A percentile compares a stretch with the other conserved stretches of the same genome.
Evolutionary conservation across 2,113 vertebrate species (phyloP).

Genomic region (Manacus vitellinus): DNA sequence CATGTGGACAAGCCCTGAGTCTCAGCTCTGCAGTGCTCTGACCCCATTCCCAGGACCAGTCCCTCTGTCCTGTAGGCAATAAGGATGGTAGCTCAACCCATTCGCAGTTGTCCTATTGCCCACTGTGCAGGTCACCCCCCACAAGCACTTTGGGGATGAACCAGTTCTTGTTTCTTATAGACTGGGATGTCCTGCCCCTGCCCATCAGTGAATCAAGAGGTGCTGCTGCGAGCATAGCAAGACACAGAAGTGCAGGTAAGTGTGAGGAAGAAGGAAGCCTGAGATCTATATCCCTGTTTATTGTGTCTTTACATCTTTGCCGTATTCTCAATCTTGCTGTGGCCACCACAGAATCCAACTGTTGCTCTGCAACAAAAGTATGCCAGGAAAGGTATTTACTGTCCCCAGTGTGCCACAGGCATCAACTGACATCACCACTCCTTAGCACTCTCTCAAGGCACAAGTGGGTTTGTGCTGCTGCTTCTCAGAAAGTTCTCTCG

Average conservation of each 20-base stretch:
- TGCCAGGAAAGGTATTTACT: background rate
- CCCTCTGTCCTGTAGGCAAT: background rate
- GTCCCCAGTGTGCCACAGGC: background rate
- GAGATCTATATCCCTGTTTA: background rate
- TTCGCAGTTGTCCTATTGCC: background rate
- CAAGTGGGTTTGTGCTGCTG: background rate
- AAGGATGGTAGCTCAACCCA: background rate
- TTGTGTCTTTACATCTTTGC: background rate
- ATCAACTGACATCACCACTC: background rate
- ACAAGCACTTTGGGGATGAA: background rate
- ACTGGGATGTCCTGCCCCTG: background rate
- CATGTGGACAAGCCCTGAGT: background rate
- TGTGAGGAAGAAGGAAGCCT: background rate
- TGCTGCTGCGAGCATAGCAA: background rate
- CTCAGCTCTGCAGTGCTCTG: background rate
- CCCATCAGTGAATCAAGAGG: background rate
- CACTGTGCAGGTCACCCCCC: rapidly evolving
- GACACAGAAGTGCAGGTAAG: background rate
- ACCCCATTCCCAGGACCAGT: background rate
- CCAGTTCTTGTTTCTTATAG: background rate
- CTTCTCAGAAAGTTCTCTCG: background rate
- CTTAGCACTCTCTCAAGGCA: background rate
- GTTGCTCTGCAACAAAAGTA: rapidly evolving
- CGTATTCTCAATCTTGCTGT: background rate
- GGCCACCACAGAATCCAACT: background rate